Conservation (phyloP, 2,113 vertebrate species). For the Chinchilla lanigera region DNA sequence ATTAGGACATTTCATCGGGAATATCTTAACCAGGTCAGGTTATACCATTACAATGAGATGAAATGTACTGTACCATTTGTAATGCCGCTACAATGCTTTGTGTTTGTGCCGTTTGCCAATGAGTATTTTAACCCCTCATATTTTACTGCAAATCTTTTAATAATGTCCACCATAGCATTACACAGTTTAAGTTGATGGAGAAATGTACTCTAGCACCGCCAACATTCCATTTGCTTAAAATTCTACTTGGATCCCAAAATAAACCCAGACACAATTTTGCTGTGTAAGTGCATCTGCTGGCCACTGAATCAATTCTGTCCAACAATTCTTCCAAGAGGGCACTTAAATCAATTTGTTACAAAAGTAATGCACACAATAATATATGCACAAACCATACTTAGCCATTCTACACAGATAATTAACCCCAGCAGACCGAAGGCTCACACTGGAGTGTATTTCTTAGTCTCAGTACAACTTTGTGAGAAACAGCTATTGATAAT, state of each 20-base stretch:
- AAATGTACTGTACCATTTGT: not conserved
- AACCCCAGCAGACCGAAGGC: conserved; percentile 64
- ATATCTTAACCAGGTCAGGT: not conserved
- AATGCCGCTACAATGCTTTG: not conserved
- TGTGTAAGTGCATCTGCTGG: conserved; percentile 77
- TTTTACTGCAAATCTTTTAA: conserved; percentile 47
- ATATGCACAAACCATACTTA: conserved; percentile 66
- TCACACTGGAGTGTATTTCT: conserved; percentile 48
- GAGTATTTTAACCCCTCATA: not conserved
- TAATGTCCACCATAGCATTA: not conserved
- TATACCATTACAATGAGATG: not conserved
- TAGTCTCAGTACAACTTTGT: not conserved
- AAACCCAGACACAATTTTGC: conserved; percentile 79
- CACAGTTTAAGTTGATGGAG: conserved; percentile 61
- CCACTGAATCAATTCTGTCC: conserved; percentile 83
- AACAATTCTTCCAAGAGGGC: conserved; percentile 84
- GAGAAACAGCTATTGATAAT: conserved; percentile 70
- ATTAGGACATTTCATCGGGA: not conserved
- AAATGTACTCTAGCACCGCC: not conserved
- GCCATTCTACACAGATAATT: conserved; percentile 80
- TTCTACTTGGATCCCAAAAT: conserved; percentile 75
- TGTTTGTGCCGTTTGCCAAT: conserved; percentile 12
- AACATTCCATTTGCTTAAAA: conserved; percentile 67
- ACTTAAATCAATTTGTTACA: conserved; percentile 86
- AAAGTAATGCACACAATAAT: conserved; percentile 73